Percentiles rank a stretch among this genome's conserved stretches.
phyloP scores from a whole-genome alignment of 2,113 vertebrate genomes.

The Falco punctatus region DNA sequence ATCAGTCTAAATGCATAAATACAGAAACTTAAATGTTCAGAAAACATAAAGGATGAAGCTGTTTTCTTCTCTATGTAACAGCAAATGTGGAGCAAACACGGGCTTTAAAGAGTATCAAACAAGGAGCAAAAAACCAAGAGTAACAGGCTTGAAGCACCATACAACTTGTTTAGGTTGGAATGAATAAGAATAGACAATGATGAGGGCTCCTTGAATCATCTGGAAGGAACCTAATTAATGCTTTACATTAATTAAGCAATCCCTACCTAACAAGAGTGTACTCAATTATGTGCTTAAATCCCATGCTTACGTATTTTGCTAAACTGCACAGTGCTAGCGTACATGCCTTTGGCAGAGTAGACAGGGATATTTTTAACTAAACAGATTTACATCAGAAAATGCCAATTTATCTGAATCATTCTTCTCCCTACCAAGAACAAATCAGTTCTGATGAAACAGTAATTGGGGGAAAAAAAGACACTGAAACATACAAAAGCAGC shows the following conservation, averaged over 20 bases:
- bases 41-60: not conserved
- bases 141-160: not conserved
- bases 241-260: constrained; percentile 32
- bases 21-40: not conserved
- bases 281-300: not conserved
- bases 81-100: not conserved
- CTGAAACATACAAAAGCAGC: not conserved
- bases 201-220: not conserved
- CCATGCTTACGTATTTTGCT: not conserved
- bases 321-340: not conserved
- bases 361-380: not conserved
- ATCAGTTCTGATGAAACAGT: not conserved
- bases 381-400: constrained; percentile 3
- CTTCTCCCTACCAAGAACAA: not conserved
- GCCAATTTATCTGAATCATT: not conserved
- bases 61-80: not conserved
- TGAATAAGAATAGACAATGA: not conserved
- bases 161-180: not conserved
- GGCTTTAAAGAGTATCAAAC: not conserved
- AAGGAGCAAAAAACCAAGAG: not conserved
- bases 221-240: not conserved
- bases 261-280: not conserved
- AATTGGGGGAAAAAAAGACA: not conserved
- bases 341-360: not conserved
- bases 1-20: not conserved